Conservation (phyloP, 2,797 vertebrate species). For the Myripristis jacobus region DNA sequence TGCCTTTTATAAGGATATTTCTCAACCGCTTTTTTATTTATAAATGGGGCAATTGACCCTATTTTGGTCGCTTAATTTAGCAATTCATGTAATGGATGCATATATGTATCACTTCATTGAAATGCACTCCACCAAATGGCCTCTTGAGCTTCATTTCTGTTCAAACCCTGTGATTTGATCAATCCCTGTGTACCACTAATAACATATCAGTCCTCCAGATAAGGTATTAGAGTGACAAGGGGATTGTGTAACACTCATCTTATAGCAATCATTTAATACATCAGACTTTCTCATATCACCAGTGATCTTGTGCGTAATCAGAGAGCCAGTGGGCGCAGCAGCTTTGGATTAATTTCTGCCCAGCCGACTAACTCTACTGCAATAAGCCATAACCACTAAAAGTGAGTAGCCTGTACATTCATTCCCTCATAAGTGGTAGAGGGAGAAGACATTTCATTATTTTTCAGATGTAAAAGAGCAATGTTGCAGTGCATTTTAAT, state of each 20-base stretch:
- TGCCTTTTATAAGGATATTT: no score
- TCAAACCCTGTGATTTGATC: neutral
- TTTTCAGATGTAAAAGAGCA: constrained; percentile 3
- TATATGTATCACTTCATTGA: neutral
- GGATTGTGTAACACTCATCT: constrained; percentile 29
- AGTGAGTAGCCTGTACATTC: constrained; percentile 14
- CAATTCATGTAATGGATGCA: neutral
- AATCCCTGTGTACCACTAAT: neutral
- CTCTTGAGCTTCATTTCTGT: constrained; percentile 1
- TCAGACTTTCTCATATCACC: constrained; percentile 17
- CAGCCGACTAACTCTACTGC: neutral
- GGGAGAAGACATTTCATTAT: constrained; percentile 11
- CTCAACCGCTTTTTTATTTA: neutral
- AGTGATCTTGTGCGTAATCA: constrained; percentile 33
- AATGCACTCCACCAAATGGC: neutral
- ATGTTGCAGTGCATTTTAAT: neutral
- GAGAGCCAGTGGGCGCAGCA: constrained; percentile 10
- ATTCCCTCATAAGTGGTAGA: neutral
- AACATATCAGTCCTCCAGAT: constrained; percentile 9
- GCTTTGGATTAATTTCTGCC: constrained; percentile 28
- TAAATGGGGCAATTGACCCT: neutral
- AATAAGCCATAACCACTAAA: constrained; percentile 25
- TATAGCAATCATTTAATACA: constrained; percentile 15
- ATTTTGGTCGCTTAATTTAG: neutral
- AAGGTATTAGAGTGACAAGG: constrained; percentile 12